A percentile compares a stretch with the other conserved stretches of the same genome.
Conservation (phyloP, 2,797 vertebrate genomes). For the Helicolenus hilgendorfi region DNA sequence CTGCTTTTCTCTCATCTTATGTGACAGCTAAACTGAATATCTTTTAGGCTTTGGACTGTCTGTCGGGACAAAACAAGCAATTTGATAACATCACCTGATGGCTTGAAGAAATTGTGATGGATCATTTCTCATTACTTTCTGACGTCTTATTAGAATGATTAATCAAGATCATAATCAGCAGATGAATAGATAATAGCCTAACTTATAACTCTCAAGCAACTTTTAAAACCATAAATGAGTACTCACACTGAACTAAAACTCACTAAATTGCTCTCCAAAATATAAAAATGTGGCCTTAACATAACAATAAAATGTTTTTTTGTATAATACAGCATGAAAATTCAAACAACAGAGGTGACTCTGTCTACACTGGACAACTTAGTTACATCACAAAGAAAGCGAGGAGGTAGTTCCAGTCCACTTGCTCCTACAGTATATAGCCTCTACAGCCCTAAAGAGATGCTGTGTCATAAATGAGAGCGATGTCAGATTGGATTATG, state of each 20-base stretch:
- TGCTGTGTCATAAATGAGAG: constrained; percentile 74
- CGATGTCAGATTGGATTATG: constrained; percentile 69
- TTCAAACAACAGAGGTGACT: background rate
- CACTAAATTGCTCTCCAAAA: background rate
- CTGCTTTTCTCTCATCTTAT: background rate
- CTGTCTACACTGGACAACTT: background rate
- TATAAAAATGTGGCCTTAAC: background rate
- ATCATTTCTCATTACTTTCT: background rate
- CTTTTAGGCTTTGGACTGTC: background rate
- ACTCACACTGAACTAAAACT: background rate
- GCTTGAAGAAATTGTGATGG: background rate
- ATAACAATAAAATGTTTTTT: background rate
- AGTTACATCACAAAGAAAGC: constrained; percentile 15
- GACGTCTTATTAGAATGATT: background rate
- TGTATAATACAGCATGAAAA: background rate
- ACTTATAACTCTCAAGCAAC: background rate
- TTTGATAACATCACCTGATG: background rate
- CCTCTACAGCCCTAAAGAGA: constrained; percentile 54
- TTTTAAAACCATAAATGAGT: background rate
- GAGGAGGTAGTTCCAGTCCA: constrained; percentile 43
- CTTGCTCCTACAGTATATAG: constrained; percentile 22
- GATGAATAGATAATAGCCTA: background rate
- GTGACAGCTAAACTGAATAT: background rate
- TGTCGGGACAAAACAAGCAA: background rate
- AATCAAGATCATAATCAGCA: background rate